phyloP scores from a whole-genome alignment of 1,140 invertebrate species.

The Psilanteris sp. region DNA sequence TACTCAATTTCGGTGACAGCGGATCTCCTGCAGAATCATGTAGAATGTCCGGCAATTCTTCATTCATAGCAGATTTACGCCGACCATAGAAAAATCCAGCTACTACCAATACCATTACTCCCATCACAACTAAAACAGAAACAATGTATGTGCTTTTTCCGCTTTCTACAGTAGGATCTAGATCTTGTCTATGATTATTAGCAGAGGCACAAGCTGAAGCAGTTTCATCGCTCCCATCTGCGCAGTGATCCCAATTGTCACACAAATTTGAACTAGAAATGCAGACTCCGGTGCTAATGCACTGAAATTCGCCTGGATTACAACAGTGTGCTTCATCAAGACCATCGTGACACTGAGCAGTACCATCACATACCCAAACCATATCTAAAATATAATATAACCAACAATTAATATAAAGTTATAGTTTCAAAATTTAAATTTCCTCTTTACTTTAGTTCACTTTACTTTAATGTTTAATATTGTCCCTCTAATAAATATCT shows the following conservation, averaged over 20 bases:
- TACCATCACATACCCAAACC: constrained; percentile 85
- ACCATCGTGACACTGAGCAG: constrained; percentile 86
- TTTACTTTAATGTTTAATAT: too few species aligned
- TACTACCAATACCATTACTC: constrained; percentile 78
- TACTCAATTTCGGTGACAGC: constrained; percentile 78
- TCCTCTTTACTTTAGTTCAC: too few species aligned
- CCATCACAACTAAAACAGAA: constrained; percentile 74
- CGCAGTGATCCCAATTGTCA: constrained; percentile 86
- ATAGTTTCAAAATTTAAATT: too few species aligned
- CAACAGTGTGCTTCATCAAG: constrained; percentile 84
- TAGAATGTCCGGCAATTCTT: constrained; percentile 77
- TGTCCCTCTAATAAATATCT: not conserved
- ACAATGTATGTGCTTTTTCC: constrained; percentile 80
- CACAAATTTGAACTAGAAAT: constrained; percentile 82
- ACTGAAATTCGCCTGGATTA: constrained; percentile 82
- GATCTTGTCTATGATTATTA: constrained; percentile 68
- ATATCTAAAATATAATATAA: constrained; percentile 71
- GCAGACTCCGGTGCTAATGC: constrained; percentile 82
- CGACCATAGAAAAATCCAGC: constrained; percentile 71
- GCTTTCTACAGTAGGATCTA: constrained; percentile 66
- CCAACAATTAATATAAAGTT: too few species aligned
- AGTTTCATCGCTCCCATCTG: constrained; percentile 86
- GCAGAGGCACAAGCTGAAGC: constrained; percentile 80
- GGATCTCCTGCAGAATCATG: constrained; percentile 83
- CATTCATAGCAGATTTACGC: constrained; percentile 77